Base-by-base conservation (phyloP, 2,113 vertebrate species). In the Neogale vison region DNA sequence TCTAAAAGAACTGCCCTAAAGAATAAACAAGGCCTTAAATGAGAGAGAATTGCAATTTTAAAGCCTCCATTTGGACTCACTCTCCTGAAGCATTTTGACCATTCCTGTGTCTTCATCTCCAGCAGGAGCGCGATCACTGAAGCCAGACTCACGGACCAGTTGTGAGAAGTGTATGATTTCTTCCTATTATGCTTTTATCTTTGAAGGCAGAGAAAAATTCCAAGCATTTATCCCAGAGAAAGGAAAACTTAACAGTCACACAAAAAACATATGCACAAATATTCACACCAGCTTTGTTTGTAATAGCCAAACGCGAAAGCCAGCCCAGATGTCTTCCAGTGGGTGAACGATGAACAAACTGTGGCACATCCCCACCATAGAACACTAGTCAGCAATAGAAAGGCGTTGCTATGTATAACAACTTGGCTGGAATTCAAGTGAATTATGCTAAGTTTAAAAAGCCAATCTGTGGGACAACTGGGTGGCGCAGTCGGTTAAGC, bases 201-300 rank as follows among this genome's bases (percentile, higher is more conserved):
- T 94, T 36, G n/a, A 39, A 96, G 52, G 65, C 57, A 93, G 84
- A 81, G 77, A 85, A 94, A 91, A 91, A 79, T 17, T 95, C 79
- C 94, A 65, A 81, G 90, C 74, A 82, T 76, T 90, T 96, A 88
- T 94, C 83, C 90, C 85, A 96, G 90, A 93, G 84, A 94, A 97
- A 95, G 55, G 65, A 92, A 96, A 92, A 47, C 83, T 86, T 88
- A 45, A 76, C 36, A 89, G 87, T 89, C 67, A 92, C 31, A 86
- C 5, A 91, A 80, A 80, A 90, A 87, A 93, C 34, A 93, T n/a
- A 72, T 39, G 80, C 45, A 86, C 77, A 88, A 76, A n/a, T 93
- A 42, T 82, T 87, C 84, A 67, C 3, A 92, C 52, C 20, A 34
- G 71, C 29, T 94, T 95, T 81, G 81, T 82, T 92, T 94, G 61